Percentiles rank a stretch among this genome's conserved stretches.
phyloP scores from a whole-genome alignment of 2,113 vertebrate genomes.

The Lepus europaeus region DNA sequence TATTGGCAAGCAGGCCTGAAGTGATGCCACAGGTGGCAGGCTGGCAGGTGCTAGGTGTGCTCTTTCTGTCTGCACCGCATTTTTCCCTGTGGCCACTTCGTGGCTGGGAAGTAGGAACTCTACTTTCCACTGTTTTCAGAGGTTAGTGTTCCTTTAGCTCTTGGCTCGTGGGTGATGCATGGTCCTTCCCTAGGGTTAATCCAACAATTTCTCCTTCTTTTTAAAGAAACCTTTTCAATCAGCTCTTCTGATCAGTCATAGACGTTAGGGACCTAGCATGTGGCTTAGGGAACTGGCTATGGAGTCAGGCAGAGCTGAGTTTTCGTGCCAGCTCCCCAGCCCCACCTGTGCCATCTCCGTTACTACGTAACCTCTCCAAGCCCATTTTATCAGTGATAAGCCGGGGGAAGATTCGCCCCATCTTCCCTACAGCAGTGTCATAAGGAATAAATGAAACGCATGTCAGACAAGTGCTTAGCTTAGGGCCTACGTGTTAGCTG shows the following conservation, averaged over 20 bases:
- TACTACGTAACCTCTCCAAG: not conserved
- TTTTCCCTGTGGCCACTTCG: not conserved
- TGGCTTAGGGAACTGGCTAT: not conserved
- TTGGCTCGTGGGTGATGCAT: not conserved
- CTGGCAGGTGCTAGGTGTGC: not conserved
- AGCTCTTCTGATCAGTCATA: not conserved
- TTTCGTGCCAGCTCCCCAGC: not conserved
- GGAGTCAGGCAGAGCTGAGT: not conserved
- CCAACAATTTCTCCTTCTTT: not conserved
- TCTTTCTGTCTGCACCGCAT: too few species aligned
- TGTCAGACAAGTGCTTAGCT: not conserved
- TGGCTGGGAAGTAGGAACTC: not conserved
- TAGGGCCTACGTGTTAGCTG: not conserved
- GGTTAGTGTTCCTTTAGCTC: not conserved
- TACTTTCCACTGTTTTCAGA: not conserved
- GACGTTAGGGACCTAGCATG: not conserved
- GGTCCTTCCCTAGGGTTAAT: not conserved
- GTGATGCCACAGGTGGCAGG: fast-evolving
- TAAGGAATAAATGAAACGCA: not conserved
- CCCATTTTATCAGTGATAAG: not conserved
- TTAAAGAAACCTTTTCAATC: not conserved
- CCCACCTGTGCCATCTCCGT: not conserved
- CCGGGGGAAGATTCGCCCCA: not conserved
- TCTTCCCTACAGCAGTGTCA: not conserved
- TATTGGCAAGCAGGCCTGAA: not conserved